Base-by-base conservation (phyloP, 1,140 invertebrate genomes). In the Sitobion miscanthi region DNA sequence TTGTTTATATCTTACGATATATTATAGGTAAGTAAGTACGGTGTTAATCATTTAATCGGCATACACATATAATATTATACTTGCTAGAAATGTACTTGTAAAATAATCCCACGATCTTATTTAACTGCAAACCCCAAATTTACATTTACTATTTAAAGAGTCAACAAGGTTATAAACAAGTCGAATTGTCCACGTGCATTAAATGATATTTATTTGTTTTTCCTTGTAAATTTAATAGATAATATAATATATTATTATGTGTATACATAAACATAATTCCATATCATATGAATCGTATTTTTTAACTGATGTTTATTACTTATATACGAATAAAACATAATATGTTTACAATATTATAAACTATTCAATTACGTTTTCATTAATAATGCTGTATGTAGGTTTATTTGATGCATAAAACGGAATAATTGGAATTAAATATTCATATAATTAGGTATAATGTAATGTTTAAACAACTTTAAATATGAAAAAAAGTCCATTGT, bases 131-230 rank as follows among this genome's bases (percentile, higher is more conserved):
- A 54, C 87, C 87, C 87, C 49, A 54, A 89, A 89, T 54, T 89
- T 89, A 35, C 30, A 52, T 38, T 89, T 89, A 23, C n/a, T 89
- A 54, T 89, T 89, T 89, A 38, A 89, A 89, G 54, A 54, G 87
- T 49, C 17, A 89, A 89, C 87, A 89, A 89, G 87, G 49, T 89
- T 54, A 89, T 25, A 11, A 47, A 52, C 47, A n/a, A 49, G 25
- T 35, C 30, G 2, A 42, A 42, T 47, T 47, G 49, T 54, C n/a
- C 21, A 52, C 20, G n/a, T n/a, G 21, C n/a, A 11, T 38, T 85
- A 85, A 23, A n/a, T 23, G 38, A 38, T 52, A 35, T 54, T 87
- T 35, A 20, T 86, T 86, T n/a, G 42, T 47, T 86, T 86, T 45
- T 86, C 85, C 85, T 86, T 86, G 30, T 86, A 14, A 77, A 77